Evolutionary conservation across 2,113 vertebrate genomes (phyloP).

Genomic region (Phaethon lepturus): DNA sequence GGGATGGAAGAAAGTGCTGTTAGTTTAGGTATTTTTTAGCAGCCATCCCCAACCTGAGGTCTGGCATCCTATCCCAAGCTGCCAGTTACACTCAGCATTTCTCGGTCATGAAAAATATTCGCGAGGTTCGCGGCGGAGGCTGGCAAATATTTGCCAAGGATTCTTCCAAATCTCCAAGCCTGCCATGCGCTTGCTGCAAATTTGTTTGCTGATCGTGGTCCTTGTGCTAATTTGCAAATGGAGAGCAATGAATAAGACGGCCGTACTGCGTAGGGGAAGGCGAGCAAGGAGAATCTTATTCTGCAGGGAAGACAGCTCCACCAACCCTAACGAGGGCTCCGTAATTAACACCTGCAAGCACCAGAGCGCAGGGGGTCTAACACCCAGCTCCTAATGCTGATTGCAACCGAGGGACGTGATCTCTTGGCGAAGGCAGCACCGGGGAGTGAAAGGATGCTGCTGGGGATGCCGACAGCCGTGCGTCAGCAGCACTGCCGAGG

Average conservation of each 20-base stretch:
- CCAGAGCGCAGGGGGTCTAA: neutral
- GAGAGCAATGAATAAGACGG: neutral
- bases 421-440: accelerated
- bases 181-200: neutral
- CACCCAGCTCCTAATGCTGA: neutral
- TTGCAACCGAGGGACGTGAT: accelerated
- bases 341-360: neutral
- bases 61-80: neutral
- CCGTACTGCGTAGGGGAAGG: accelerated
- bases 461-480: neutral
- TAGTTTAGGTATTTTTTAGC: neutral
- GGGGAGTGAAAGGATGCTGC: neutral
- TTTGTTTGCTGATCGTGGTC: constrained; percentile 47
- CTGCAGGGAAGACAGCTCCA: neutral
- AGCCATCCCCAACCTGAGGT: neutral
- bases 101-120: neutral
- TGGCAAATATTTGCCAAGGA: constrained; percentile 69
- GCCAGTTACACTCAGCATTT: neutral
- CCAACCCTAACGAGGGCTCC: accelerated
- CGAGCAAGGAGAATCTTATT: neutral
- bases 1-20: neutral
- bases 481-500: neutral
- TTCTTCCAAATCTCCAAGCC: constrained; percentile 49
- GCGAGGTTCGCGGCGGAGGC: accelerated
- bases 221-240: constrained; percentile 12